A percentile compares a stretch with the other conserved stretches of the same genome.
phyloP scores from a whole-genome alignment of 2,888 invertebrate species.

The Megastigmus dorsalis region DNA sequence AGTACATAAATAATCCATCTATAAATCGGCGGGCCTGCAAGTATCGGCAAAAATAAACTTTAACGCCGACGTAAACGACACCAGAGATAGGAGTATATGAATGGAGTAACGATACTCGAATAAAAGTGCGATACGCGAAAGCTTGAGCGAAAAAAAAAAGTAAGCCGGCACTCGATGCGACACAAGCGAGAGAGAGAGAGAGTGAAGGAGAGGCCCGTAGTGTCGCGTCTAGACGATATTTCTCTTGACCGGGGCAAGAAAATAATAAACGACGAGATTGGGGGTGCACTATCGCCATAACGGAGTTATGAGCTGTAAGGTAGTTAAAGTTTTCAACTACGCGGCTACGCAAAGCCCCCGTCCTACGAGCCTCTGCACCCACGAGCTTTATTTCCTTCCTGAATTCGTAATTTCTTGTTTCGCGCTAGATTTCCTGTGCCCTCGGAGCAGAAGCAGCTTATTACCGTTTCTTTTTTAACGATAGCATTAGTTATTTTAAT shows the following conservation, averaged over 20 bases:
- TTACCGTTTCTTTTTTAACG: constrained; percentile 39
- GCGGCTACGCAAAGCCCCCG: no score
- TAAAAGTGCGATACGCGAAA: constrained; percentile 13
- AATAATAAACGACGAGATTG: constrained; percentile 67
- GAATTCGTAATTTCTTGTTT: constrained; percentile 66
- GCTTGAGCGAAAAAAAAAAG: background rate
- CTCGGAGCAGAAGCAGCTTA: constrained; percentile 12
- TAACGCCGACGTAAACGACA: constrained; percentile 34
- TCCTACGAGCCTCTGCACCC: background rate
- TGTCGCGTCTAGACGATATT: constrained; percentile 69
- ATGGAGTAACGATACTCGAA: constrained; percentile 24
- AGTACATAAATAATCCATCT: constrained; percentile 23
- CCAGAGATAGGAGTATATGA: constrained; percentile 20
- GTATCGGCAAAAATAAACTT: constrained; percentile 46
- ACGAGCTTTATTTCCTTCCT: constrained; percentile 40
- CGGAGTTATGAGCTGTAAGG: constrained; percentile 71
- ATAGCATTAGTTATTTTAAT: constrained; percentile 47
- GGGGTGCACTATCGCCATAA: constrained; percentile 65
- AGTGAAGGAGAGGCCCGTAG: background rate
- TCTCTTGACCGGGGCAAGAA: constrained; percentile 67
- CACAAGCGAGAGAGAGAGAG: background rate
- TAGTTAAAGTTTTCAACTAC: constrained; percentile 70
- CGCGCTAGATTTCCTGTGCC: constrained; percentile 64
- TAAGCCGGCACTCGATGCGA: no score
- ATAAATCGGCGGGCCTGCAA: constrained; percentile 10